Evolutionary conservation across 2,888 invertebrate species (phyloP), one percentile per base, ranked within the genome.

Genomic region (Gonocerus acuteangulatus): DNA sequence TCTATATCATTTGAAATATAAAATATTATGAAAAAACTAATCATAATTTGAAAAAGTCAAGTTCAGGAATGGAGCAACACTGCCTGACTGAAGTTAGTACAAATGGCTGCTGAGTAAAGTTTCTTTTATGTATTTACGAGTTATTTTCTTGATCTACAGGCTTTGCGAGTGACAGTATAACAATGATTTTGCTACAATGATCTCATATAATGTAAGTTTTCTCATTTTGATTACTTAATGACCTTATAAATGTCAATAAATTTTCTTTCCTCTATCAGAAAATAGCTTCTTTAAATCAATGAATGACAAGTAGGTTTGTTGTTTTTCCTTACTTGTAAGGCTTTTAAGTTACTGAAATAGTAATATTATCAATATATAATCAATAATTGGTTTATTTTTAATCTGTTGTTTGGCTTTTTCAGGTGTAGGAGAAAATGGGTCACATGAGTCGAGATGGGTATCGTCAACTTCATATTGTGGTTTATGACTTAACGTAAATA

Each of bases 231-330:
- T 19, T 22, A 54, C 45, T 57, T 27, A 18, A 18, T 23, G 9
- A 13, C 18, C 32, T 16, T 45, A 18, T 47, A 7, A 21, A 19
- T 47, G 57, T n/a, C 9, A 21, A 4, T 9, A n/a, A 18, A 18
- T n/a, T 59, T 34, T 48, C 18, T 59, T 36, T 48, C 27, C 48
- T 23, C 34, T 21, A 21, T 42, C 27, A 9, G 39, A 23, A 32
- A 49, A 60, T 51, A 47, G 44, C 45, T 60, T 45, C 52, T 42
- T 54, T 47, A 52, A 32, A 22, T 61, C 58, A 56, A 45, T 57
- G 62, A 58, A 59, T 65, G 62, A 62, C 65, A 65, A 65, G 63
- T 65, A 60, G 65, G 63, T 62, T 62, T 58, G 63, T 32, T 57
- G 57, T 47, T 57, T 47, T 44, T 45, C 6, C 32, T 22, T 22